Evolutionary conservation across 2,888 invertebrate genomes (phyloP), one percentile per base, ranked within the genome.

Genomic region (Parnassius orleans): DNA sequence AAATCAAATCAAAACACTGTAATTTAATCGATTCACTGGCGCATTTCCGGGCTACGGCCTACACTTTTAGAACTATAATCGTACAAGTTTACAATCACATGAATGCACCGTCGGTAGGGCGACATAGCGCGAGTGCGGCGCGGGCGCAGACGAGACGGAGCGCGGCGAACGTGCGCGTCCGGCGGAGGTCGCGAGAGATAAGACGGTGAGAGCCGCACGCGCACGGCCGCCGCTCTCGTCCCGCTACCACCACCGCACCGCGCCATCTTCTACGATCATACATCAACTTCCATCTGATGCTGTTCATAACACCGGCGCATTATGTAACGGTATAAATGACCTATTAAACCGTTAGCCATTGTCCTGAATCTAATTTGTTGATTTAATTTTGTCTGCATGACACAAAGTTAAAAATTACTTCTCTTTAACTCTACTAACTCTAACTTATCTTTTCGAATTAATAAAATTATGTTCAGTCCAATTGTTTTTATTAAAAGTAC

Each of bases 121-220:
- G 83, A 82, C 89, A 89, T 89, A 88, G 80, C 89, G 89, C 83
- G 85, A 77, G 67, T 78, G 80, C 83, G 83, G 77, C 79, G 76
- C 78, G 78, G 71, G 71, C 75, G 72, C 72, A 73, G 74, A 75
- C 77, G 80, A 77, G 72, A 10, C 42, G 48, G 74, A 77, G 80
- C 79, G 84, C 83, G 78, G 82, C 78, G 79, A 72, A 83, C 89
- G 89, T 87, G 84, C 86, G 82, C 81, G 84, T 88, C 87, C 86
- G 81, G 80, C 90, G 89, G 90, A 90, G 90, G 91, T 89, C 91
- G 91, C 91, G 88, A 81, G 85, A 91, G 91, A 91, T 91, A 91
- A 91, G 90, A 81, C 83, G 87, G 90, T 85, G 90, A 90, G 90
- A 90, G 63, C 63, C 63, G 63, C 58, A 59, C 51, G 63, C 90